Evolutionary conservation across 2,797 vertebrate species (phyloP).

Genomic region (Astyanax mexicanus): DNA sequence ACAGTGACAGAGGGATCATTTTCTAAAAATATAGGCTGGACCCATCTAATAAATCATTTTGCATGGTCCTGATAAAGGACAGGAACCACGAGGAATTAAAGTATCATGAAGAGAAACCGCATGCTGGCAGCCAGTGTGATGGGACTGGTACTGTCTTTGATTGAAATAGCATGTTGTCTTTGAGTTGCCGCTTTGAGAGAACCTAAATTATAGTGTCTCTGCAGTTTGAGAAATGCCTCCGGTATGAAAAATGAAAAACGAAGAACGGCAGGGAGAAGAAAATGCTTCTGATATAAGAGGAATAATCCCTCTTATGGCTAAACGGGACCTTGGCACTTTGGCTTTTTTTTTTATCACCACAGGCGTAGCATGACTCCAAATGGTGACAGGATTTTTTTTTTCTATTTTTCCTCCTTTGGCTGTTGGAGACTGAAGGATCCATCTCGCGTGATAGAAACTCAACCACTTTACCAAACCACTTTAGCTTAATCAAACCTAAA

Average conservation of each 20-base stretch:
- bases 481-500: slow-evolving; percentile 37
- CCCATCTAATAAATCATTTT: slow-evolving; percentile 85
- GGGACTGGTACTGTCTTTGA: slow-evolving; percentile 74
- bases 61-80: slow-evolving; percentile 76
- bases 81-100: slow-evolving; percentile 78
- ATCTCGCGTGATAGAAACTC: slow-evolving; percentile 1
- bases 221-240: slow-evolving; percentile 65
- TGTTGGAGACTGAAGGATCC: background rate
- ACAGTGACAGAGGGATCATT: slow-evolving; percentile 76
- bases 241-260: slow-evolving; percentile 46
- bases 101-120: slow-evolving; percentile 72
- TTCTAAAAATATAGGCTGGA: slow-evolving; percentile 79
- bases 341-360: slow-evolving; percentile 37
- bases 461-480: slow-evolving; percentile 15
- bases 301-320: slow-evolving; percentile 47
- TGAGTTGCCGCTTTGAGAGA: slow-evolving; percentile 72
- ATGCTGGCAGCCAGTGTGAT: slow-evolving; percentile 71
- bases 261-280: slow-evolving; percentile 25
- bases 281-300: slow-evolving; percentile 59
- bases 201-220: slow-evolving; percentile 77
- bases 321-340: slow-evolving; percentile 43
- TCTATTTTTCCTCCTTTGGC: slow-evolving; percentile 1
- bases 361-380: slow-evolving; percentile 31
- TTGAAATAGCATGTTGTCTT: slow-evolving; percentile 82
- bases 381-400: slow-evolving; percentile 16